These are phyloP conservation scores for Akabosia matsudoensis DNA, from an alignment of 1,140 invertebrate species.

Conservation along the genomic window DNA sequence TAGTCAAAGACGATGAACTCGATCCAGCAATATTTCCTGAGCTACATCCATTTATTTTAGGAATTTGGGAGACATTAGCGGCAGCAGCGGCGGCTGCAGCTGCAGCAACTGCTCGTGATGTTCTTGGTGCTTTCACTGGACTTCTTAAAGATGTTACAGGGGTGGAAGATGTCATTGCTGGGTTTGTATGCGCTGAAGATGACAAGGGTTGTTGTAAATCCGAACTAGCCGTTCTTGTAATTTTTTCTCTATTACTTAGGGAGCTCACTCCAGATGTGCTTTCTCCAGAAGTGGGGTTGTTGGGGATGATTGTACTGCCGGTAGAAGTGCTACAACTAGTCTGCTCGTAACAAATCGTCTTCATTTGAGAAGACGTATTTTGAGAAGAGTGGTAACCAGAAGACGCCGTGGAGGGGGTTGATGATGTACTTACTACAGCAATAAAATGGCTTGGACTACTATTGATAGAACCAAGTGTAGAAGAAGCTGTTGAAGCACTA, in stretches of 20 bases:
- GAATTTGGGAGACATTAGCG: not conserved
- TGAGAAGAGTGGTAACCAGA: not conserved
- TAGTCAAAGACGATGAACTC: not conserved
- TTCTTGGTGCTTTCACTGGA: conserved; percentile 22
- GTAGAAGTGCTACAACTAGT: no score
- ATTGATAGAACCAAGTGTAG: not conserved
- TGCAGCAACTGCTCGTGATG: not conserved
- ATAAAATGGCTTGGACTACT: conserved; percentile 16
- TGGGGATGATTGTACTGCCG: not conserved
- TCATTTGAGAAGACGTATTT: conserved; percentile 17
- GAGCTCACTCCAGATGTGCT: not conserved
- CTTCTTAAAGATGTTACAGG: not conserved
- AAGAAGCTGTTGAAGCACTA: not conserved
- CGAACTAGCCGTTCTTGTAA: not conserved
- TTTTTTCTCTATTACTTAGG: conserved; percentile 2
- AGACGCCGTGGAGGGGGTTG: not conserved
- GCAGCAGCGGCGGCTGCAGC: not conserved
- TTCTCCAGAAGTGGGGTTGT: conserved; percentile 2
- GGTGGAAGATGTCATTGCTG: not conserved
- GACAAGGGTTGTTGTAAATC: not conserved
- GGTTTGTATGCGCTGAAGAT: not conserved
- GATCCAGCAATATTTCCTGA: not conserved
- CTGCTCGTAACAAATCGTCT: conserved; percentile 22
- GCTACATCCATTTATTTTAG: not conserved
- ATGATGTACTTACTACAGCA: not conserved